Base-by-base conservation (phyloP, 1,140 invertebrate genomes). In the Aphaenogaster floridana region DNA sequence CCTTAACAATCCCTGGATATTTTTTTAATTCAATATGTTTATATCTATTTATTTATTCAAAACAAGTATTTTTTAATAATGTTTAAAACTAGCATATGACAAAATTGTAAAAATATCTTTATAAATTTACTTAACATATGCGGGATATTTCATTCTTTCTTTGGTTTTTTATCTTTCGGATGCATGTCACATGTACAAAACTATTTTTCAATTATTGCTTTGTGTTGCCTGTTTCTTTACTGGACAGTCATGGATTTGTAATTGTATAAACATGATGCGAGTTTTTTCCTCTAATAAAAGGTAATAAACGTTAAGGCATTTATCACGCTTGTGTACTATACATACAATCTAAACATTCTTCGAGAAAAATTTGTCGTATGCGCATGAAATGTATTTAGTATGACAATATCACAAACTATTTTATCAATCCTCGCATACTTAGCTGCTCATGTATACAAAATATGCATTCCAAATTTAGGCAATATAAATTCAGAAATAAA, bases 341-440 rank as follows among this genome's bases (percentile, higher is more conserved):
- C 39, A 68, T 42, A 45, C 13, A 36, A 34, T 21, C 13, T 17
- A 9, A 71, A 72, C 11, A n/a, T 28, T 42, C 52, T 59, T 83
- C 42, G 17, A 72, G 39, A 66, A 83, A 83, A 9, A 72, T 74
- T 57, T 71, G 17, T 50, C 57, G n/a, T n/a, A 13, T 57, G 21
- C 45, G 52, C 15, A 36, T 57, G 45, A 69, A 81, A 69, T 21
- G 39, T 57, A 52, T 85, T 52, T 80, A 80, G 34, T 45, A 86
- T 42, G 57, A 80, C 63, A 64, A 80, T 81, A 86, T 86, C 84
- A 86, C 84, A 86, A 86, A 80, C 42, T 68, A 52, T 54, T 66
- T 59, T 81, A 57, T 81, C n/a, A 52, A 64, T 21, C 39, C 28
- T 69, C 21, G 21, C 36, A 9, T 83, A 45, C 21, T 66, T 81